Conservation (phyloP, 2,888 invertebrate species). For the Ethmia dodecea region DNA sequence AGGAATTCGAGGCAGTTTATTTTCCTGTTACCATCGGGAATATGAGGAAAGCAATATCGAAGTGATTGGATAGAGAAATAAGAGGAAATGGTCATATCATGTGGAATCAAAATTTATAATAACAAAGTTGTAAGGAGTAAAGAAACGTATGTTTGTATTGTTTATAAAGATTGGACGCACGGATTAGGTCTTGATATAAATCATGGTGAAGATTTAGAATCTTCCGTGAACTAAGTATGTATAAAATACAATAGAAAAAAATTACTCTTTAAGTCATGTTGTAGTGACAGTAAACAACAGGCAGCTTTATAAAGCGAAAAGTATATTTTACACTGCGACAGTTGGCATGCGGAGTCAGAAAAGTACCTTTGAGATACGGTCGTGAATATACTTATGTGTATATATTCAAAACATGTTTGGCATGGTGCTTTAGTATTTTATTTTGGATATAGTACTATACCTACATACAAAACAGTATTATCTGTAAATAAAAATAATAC, state of each 20-base stretch:
- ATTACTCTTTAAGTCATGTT: constrained; percentile 42
- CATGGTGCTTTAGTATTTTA: constrained; percentile 65
- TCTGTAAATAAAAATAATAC: too few relatives aligned
- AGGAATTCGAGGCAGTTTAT: constrained; percentile 21
- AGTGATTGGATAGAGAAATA: constrained; percentile 48
- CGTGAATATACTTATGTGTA: constrained; percentile 30
- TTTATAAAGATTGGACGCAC: constrained; percentile 56
- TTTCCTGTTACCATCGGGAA: constrained; percentile 37
- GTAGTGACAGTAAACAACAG: constrained; percentile 44
- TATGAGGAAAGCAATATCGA: constrained; percentile 61
- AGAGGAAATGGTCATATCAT: constrained; percentile 70
- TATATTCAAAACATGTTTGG: constrained; percentile 55
- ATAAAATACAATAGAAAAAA: constrained; percentile 62
- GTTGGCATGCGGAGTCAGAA: constrained; percentile 22
- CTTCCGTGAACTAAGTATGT: constrained; percentile 67
- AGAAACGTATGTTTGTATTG: constrained; percentile 57
- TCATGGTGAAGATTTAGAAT: constrained; percentile 68
- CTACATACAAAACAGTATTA: constrained; percentile 59
- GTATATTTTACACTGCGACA: constrained; percentile 11
- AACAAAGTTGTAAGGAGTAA: constrained; percentile 54
- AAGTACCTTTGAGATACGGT: constrained; percentile 23
- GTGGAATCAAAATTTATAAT: constrained; percentile 62
- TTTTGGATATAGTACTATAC: constrained; percentile 54
- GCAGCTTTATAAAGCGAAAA: constrained; percentile 35
- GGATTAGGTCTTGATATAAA: constrained; percentile 54